phyloP scores from a whole-genome alignment of 2,888 invertebrate species.

The Ecliptopera silaceata region DNA sequence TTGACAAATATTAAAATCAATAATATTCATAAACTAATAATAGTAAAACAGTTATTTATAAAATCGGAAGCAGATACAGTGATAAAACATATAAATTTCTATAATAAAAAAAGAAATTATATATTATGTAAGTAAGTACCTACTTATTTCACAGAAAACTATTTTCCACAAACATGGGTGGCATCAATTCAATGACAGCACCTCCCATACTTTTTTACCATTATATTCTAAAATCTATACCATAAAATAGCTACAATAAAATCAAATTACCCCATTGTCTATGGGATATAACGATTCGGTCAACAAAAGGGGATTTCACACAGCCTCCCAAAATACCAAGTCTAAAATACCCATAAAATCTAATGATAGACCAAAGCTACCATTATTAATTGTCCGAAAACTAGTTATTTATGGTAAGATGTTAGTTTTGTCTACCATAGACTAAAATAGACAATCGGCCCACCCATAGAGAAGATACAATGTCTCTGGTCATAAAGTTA shows the following conservation, averaged over 20 bases:
- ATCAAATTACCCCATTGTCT: constrained; percentile 14
- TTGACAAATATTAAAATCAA: too few relatives aligned
- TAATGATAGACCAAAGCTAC: constrained; percentile 60
- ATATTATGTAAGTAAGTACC: too few relatives aligned
- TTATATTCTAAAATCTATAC: constrained; percentile 6
- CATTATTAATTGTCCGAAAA: constrained; percentile 79
- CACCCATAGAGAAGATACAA: constrained; percentile 67
- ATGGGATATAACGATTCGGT: constrained; percentile 16
- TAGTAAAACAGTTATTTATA: too few relatives aligned
- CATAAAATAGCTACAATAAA: constrained; percentile 16
- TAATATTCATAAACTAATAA: too few relatives aligned
- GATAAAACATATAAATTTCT: too few relatives aligned
- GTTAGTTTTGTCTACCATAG: constrained; percentile 63
- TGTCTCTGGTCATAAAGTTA: constrained; percentile 63
- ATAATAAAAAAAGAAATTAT: too few relatives aligned
- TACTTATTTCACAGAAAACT: too few relatives aligned
- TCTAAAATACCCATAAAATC: constrained; percentile 54
- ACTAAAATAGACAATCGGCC: constrained; percentile 69
- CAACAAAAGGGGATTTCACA: constrained; percentile 35
- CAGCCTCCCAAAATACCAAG: constrained; percentile 28
- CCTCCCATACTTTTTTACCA: neutral
- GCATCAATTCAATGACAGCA: neutral
- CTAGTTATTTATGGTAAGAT: constrained; percentile 71
- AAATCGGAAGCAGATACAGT: too few relatives aligned
- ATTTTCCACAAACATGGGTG: neutral